A percentile compares a stretch with the other conserved stretches of the same genome.
Evolutionary conservation across 2,797 vertebrate genomes (phyloP).

Genomic region (Schizopygopsis malacanthus): DNA sequence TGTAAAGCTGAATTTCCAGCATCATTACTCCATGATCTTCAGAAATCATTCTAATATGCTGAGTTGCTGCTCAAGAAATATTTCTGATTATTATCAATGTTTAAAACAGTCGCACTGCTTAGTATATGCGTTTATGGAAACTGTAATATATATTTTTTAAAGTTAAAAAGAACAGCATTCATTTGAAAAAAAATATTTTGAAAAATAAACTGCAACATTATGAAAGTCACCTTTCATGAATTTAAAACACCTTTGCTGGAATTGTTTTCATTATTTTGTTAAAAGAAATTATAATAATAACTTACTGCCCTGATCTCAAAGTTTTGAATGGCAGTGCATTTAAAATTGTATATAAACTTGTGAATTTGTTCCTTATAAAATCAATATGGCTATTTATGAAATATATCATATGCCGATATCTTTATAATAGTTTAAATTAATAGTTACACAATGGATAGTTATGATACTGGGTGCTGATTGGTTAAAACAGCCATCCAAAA

Average conservation of each 20-base stretch:
- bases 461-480: neutral
- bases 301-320: neutral
- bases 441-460: neutral
- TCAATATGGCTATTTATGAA: neutral
- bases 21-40: neutral
- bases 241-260: neutral
- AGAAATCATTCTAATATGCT: neutral
- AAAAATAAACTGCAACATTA: neutral
- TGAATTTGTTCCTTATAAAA: neutral
- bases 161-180: neutral
- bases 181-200: neutral
- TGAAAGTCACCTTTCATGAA: neutral
- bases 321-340: too few species aligned
- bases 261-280: too few species aligned
- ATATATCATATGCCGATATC: neutral
- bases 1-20: too few species aligned
- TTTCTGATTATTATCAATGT: neutral
- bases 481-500: neutral
- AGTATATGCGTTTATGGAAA: neutral
- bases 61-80: neutral
- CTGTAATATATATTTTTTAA: too few species aligned
- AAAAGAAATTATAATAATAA: neutral
- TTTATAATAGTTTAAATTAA: neutral
- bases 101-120: neutral
- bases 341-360: neutral